Evolutionary conservation across 2,888 invertebrate species (phyloP).

Genomic region (Aleiodes leptofemur): DNA sequence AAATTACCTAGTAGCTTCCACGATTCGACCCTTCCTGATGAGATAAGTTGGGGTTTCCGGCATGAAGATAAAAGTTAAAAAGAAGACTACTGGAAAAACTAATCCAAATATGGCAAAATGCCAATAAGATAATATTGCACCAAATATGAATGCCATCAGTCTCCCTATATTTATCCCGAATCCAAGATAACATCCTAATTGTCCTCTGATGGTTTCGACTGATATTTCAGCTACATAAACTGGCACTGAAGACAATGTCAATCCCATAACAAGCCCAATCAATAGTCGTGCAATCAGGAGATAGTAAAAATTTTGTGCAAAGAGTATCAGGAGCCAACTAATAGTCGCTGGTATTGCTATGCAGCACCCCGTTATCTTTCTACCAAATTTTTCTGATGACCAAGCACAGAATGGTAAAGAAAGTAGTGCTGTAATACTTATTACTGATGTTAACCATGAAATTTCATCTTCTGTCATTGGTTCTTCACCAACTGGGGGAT

Average conservation of each 20-base stretch:
- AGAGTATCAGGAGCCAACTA: conserved; percentile 3
- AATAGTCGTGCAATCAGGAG: not conserved
- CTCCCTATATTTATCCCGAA: conserved; percentile 76
- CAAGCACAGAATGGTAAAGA: conserved; percentile 6
- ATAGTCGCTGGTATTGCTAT: not conserved
- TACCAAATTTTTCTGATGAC: not conserved
- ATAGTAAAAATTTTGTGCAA: conserved; percentile 7
- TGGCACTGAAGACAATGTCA: not conserved
- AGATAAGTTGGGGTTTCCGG: conserved; percentile 79
- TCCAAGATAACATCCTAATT: conserved; percentile 77
- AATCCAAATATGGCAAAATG: not conserved
- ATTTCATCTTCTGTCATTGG: conserved; percentile 73
- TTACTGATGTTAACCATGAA: conserved; percentile 2
- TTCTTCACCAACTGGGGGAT: conserved; percentile 73
- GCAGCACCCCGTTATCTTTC: conserved; percentile 3
- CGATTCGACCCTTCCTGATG: conserved; percentile 66
- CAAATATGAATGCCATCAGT: conserved; percentile 73
- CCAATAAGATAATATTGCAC: conserved; percentile 74
- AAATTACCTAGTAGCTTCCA: conserved; percentile 62
- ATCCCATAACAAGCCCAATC: conserved; percentile 65
- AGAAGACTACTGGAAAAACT: not conserved
- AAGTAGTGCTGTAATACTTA: not conserved
- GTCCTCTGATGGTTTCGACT: conserved; percentile 74
- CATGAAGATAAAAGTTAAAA: conserved; percentile 56
- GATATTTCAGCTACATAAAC: conserved; percentile 1